These are phyloP conservation scores for Trialeurodes vaporariorum DNA, from an alignment of 1,140 invertebrate genomes.

Conservation along the genomic window DNA sequence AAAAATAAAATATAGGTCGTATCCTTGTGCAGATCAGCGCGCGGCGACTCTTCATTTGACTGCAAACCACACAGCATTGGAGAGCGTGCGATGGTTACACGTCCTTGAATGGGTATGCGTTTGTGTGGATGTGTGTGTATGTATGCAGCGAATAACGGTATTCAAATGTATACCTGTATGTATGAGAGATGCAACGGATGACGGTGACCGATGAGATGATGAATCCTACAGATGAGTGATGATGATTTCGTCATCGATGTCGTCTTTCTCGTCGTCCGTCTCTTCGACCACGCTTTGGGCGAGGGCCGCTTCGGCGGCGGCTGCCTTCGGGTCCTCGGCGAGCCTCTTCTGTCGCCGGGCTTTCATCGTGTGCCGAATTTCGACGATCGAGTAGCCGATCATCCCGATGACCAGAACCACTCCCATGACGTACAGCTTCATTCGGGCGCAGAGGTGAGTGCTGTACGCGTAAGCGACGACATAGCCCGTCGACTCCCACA, in stretches of 20 bases:
- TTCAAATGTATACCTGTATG: no score
- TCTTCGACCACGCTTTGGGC: constrained; percentile 43
- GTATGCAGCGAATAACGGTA: no score
- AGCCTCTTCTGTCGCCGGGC: constrained; percentile 44
- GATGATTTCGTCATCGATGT: constrained; percentile 72
- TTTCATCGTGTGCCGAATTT: constrained; percentile 65
- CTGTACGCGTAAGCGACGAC: constrained; percentile 83
- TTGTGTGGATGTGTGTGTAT: no score
- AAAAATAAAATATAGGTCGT: no score
- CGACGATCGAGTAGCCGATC: constrained; percentile 67
- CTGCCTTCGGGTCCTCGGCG: constrained; percentile 55
- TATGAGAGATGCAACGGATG: no score
- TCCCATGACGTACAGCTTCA: constrained; percentile 83
- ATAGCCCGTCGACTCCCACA: constrained; percentile 89
- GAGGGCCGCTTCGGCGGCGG: constrained; percentile 38
- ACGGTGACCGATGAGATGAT: no score
- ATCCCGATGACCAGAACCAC: constrained; percentile 64
- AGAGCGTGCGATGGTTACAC: no score
- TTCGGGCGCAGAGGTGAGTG: constrained; percentile 71
- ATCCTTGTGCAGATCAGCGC: no score
- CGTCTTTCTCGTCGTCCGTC: constrained; percentile 68
- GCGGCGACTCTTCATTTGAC: no score
- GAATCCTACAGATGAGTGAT: constrained; percentile 58
- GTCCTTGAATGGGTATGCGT: no score
- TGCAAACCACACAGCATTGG: no score